Base-by-base conservation (phyloP, 1,140 invertebrate species). In the Polyergus mexicanus region DNA sequence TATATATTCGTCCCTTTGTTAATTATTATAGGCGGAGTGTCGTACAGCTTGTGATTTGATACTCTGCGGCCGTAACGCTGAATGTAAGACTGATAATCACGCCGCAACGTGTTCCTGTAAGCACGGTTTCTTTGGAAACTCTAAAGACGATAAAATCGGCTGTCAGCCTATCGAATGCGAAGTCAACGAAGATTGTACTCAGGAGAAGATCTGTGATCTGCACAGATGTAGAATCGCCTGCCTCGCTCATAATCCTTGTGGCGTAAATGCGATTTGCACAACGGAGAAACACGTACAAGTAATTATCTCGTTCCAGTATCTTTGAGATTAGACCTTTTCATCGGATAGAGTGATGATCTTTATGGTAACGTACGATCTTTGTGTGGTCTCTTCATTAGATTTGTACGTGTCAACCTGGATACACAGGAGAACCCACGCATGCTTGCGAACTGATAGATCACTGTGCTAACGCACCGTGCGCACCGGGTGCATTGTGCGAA, bases 341-440 rank as follows among this genome's bases (percentile, higher is more conserved):
- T 75, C 0, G 0, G 62, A 28, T 3, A 51, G 1, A 47, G 44
- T 47, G 3, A 19, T 7, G 8, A 77, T 47, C 0, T 81, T 35
- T 13, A 65, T 2, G n/a, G 11, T 76, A 22, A 56, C 22, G 6
- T 62, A 11, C 38, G 28, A 22, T 4, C 72, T 77, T 65, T 56
- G 2, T 74, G 62, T 4, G 25, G 25, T 51, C 16, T 19, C 16
- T 16, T 5, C 2, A 77, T 0, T 91, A 95, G 91, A 92, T 96
- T 1, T 98, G 98, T 91, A 97, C 97, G 89, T 98, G 98, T 93
- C 97, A 98, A 93, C 97, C 98, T 19, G 98, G 98, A 0, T 98
- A 97, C 91, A 98, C 97, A 11, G 98, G 98, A 13, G 96, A 98
- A 95, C 96, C 98, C 2, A 92, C 96, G 13, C 94, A 92, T 47